Evolutionary conservation across 2,113 vertebrate genomes (phyloP), one percentile per base, ranked within the genome.

Genomic region (Patagioenas fasciata): DNA sequence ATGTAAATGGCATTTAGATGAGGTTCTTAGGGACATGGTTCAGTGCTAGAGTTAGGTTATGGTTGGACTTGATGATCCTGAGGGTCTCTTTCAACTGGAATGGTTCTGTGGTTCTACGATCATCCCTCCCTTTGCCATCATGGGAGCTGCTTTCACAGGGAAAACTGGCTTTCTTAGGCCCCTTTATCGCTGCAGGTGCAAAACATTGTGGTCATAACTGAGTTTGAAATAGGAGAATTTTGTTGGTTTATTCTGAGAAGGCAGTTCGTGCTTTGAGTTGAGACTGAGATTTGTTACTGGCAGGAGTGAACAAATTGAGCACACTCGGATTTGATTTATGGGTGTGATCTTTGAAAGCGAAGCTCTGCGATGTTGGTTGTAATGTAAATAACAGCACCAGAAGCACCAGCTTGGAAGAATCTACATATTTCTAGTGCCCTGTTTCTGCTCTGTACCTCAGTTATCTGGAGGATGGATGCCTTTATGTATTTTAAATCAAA

Each of bases 301-400:
- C 31, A 58, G 24, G 9, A 10, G 15, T 50, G n/a, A 79, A 34
- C 44, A 91, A 88, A 86, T 5, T 40, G 72, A 91, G 14, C 53
- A 84, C 34, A 29, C 58, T 89, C 79, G 65, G 36, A 51, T 91
- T 94, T 93, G 78, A 57, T 91, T 92, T 92, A 48, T 44, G 42
- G n/a, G n/a, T 86, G 48, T 79, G 58, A 96, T 79, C 48, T 82
- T 72, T 94, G 66, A 91, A 92, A 91, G 34, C 34, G 44, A 87
- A 94, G 32, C 34, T 89, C 80, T 79, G 38, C 10, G 26, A 17
- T n/a, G 29, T 47, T 67, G 54, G 32, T 54, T 79, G 29, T 74
- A 54, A 80, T 67, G 60, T 86, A 92, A 93, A 65, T 81, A 91
- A 60, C 47, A 69, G 32, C 36, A 70, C 15, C 67, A 82, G 40